Base-by-base conservation (phyloP, 2,888 invertebrate genomes). In the Diploptera punctata region DNA sequence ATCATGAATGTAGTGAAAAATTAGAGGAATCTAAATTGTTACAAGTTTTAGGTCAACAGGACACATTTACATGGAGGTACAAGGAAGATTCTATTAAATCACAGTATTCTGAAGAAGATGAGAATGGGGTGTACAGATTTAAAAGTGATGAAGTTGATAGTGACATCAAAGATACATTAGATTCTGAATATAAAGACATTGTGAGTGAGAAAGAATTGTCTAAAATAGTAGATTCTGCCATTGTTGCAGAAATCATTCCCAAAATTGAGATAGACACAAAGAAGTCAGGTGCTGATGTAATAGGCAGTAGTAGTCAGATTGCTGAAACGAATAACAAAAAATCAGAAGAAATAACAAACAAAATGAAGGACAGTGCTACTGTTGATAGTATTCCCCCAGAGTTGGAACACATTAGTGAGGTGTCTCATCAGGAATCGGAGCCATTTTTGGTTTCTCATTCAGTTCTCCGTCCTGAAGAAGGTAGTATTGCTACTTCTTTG, bases 301-400 rank as follows among this genome's bases (percentile, higher is more conserved):
- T 73, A 16, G 73, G 68, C 13, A 69, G 72, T n/a, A 62, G 72
- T 33, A 69, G 62, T 13, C 38, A 69, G 9, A 62, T 73, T 18
- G 29, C 57, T n/a, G 26, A 26, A 29, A n/a, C 57, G n/a, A 52
- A 24, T 52, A 18, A 21, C 24, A n/a, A 29, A 57, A 4, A n/a
- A 13, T 29, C 57, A 57, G 29, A 29, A 29, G 13, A 33, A 33
- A 29, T 29, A 4, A 4, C 31, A n/a, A 1, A 1, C 29, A 57
- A 57, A 29, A 52, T 52, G 7, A 57, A 57, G 57, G 57, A 54
- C 16, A 26, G 9, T 29, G 16, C 52, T 21, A 7, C n/a, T 29
- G 7, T 33, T 33, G 57, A n/a, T 16, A 29, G 16, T 2, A 24
- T 21, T 57, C 24, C 57, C 4, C 26, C 29, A 26, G 52, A 21